A percentile compares a stretch with the other conserved stretches of the same genome.
Evolutionary conservation across 2,888 invertebrate species (phyloP).

Genomic region (Tipula confusa): DNA sequence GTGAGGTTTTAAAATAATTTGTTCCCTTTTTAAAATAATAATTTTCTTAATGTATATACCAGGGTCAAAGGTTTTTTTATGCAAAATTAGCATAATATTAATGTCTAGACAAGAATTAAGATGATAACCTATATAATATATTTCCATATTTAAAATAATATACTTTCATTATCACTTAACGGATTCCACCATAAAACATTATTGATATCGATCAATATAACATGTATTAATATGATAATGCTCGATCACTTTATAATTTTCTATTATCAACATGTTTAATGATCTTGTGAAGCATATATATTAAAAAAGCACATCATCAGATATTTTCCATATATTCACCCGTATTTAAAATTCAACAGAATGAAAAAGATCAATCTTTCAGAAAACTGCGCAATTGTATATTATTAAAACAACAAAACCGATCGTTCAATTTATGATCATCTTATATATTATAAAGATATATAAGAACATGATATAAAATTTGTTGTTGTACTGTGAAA

Average conservation of each 20-base stretch:
- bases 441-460: not conserved
- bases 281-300: not conserved
- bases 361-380: not conserved
- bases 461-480: not conserved
- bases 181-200: not conserved
- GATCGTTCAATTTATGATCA: slow-evolving; percentile 3
- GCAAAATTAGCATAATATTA: not conserved
- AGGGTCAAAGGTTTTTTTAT: not conserved
- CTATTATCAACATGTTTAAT: not conserved
- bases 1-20: not conserved
- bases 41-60: not conserved
- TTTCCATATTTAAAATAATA: not conserved
- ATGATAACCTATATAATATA: not conserved
- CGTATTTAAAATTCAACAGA: not conserved
- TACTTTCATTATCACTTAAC: not conserved
- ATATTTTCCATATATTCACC: slow-evolving; percentile 8
- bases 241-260: not conserved
- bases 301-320: not conserved
- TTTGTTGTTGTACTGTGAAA: not conserved
- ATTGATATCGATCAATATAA: not conserved
- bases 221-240: not conserved
- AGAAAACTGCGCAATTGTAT: not conserved
- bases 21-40: not conserved
- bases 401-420: not conserved
- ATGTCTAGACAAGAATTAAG: not conserved